A percentile compares a stretch with the other conserved stretches of the same genome.
phyloP scores from a whole-genome alignment of 1,140 invertebrate species.

The Wasmannia auropunctata region DNA sequence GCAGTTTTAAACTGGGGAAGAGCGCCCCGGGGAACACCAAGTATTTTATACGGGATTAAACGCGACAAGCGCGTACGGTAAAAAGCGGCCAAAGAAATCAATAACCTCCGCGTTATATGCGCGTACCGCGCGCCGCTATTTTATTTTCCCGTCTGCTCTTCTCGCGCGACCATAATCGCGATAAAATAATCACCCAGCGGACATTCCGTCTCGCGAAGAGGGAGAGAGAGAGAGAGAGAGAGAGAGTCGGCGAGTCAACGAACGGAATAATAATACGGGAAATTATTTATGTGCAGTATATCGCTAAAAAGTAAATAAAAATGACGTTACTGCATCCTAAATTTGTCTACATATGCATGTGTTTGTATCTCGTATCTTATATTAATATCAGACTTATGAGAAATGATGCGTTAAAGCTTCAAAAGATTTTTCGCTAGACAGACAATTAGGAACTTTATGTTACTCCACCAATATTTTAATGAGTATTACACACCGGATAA shows the following conservation, averaged over 20 bases:
- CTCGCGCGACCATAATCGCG: constrained; percentile 45
- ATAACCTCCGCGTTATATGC: constrained; percentile 62
- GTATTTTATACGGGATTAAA: constrained; percentile 75
- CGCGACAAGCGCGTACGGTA: constrained; percentile 70
- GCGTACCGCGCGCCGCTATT: constrained; percentile 44
- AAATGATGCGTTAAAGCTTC: too few species aligned
- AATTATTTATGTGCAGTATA: neutral
- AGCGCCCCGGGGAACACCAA: constrained; percentile 70
- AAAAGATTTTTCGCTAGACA: too few species aligned
- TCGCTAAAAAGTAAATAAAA: neutral
- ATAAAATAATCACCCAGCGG: constrained; percentile 24
- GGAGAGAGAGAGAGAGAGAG: too few species aligned
- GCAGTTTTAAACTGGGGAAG: constrained; percentile 76
- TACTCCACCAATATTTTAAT: too few species aligned
- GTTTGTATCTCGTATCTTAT: neutral
- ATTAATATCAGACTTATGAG: neutral
- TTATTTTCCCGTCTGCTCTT: constrained; percentile 32
- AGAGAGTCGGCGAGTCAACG: neutral
- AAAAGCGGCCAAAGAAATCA: constrained; percentile 71
- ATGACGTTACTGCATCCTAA: neutral
- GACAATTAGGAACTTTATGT: too few species aligned
- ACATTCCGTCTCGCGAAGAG: constrained; percentile 27
- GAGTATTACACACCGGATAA: too few species aligned
- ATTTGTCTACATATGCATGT: neutral
- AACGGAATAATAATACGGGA: constrained; percentile 1